Conservation (phyloP, 2,888 invertebrate genomes). For the Tinea pellionella region DNA sequence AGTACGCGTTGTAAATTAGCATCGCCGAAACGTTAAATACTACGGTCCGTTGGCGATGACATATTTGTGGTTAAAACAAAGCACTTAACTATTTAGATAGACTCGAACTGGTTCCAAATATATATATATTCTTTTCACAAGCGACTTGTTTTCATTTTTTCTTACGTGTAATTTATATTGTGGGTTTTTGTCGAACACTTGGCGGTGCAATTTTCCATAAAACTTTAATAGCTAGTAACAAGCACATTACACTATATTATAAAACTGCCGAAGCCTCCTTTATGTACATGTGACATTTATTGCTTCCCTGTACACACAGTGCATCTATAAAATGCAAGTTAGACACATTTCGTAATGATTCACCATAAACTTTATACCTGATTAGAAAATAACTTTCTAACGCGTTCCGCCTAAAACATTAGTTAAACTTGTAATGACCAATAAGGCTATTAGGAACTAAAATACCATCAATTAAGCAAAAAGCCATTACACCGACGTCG, state of each 20-base stretch:
- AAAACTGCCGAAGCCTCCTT: neutral
- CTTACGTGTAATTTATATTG: neutral
- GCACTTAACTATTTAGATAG: neutral
- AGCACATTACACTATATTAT: neutral
- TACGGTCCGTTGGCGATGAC: neutral
- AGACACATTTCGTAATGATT: slow-evolving; percentile 24
- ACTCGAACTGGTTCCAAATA: neutral
- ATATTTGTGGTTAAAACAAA: neutral
- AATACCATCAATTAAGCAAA: slow-evolving; percentile 27
- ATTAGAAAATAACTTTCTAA: slow-evolving; percentile 13
- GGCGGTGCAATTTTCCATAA: neutral
- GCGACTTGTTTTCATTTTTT: neutral
- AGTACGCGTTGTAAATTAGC: neutral
- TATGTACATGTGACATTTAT: slow-evolving; percentile 4
- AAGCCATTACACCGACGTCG: slow-evolving; percentile 31
- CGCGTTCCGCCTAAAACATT: slow-evolving; percentile 13
- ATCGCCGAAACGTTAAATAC: neutral
- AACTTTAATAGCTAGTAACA: neutral
- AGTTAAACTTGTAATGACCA: slow-evolving; percentile 11
- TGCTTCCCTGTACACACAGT: slow-evolving; percentile 6
- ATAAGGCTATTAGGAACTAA: slow-evolving; percentile 9
- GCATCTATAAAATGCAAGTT: slow-evolving; percentile 24
- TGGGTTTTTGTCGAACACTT: neutral
- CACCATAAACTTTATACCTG: slow-evolving; percentile 23
- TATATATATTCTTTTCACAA: neutral